Evolutionary conservation across 2,888 invertebrate genomes (phyloP).

Genomic region (Nemapogon koenigi): DNA sequence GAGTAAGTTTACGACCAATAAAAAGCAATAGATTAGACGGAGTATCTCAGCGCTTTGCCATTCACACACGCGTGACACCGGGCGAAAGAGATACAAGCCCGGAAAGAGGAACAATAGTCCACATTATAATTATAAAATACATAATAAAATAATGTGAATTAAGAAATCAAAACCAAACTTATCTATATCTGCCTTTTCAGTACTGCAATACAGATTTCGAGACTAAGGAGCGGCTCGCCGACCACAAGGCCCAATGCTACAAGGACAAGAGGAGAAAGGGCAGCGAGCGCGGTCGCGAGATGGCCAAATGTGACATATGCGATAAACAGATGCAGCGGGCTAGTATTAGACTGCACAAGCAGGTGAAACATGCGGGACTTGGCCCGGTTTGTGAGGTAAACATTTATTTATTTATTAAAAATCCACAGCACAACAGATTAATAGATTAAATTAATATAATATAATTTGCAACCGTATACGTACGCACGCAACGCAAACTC

Average conservation of each 20-base stretch:
- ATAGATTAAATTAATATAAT: too few species aligned
- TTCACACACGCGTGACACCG: slow-evolving; percentile 3
- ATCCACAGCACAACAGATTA: too few species aligned
- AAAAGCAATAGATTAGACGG: background rate
- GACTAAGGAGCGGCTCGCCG: slow-evolving; percentile 21
- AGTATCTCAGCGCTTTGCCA: background rate
- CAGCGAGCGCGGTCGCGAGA: slow-evolving; percentile 25
- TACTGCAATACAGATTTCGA: slow-evolving; percentile 31
- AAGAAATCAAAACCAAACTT: too few species aligned
- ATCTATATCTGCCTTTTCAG: slow-evolving; percentile 24
- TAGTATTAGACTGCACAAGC: slow-evolving; percentile 31
- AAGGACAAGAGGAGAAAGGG: slow-evolving; percentile 26
- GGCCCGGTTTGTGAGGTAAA: slow-evolving; percentile 38
- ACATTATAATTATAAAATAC: too few species aligned
- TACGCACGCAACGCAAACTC: too few species aligned
- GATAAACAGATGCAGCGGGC: slow-evolving; percentile 34
- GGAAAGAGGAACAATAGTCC: too few species aligned
- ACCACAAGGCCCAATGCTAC: slow-evolving; percentile 24
- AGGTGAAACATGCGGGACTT: slow-evolving; percentile 32
- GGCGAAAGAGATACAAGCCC: too few species aligned
- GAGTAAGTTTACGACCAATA: slow-evolving; percentile 22
- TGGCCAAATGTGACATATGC: slow-evolving; percentile 33
- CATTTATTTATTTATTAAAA: too few species aligned
- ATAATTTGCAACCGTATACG: too few species aligned
- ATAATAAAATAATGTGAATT: too few species aligned